Percentiles rank a stretch among this genome's conserved stretches.
Conservation (phyloP, 2,113 vertebrate species). For the Thymallus thymallus region DNA sequence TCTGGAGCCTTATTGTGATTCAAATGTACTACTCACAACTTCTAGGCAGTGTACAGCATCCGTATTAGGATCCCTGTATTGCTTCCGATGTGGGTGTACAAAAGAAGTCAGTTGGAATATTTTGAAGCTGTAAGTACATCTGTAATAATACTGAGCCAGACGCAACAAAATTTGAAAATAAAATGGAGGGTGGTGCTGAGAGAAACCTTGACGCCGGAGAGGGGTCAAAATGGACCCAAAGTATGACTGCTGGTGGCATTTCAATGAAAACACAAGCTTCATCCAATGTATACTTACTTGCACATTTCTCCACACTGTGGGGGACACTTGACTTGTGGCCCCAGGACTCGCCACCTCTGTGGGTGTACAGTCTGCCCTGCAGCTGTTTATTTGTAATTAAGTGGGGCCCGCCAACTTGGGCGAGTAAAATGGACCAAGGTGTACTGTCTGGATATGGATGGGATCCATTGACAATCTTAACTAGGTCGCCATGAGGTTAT, state of each 20-base stretch:
- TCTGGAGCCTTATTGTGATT: constrained; percentile 23
- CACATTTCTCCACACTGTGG: constrained; percentile 10
- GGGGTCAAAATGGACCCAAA: too few relatives aligned
- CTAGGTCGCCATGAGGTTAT: neutral
- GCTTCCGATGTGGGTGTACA: neutral
- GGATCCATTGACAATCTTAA: neutral
- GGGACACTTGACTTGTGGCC: constrained; percentile 30
- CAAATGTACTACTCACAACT: neutral
- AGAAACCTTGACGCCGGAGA: constrained; percentile 24
- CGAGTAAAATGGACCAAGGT: constrained; percentile 5
- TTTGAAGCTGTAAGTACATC: neutral
- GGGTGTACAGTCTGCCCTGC: constrained; percentile 26
- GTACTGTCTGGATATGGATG: constrained; percentile 6
- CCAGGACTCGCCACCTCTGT: constrained; percentile 10
- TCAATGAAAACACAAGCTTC: constrained; percentile 30
- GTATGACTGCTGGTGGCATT: constrained; percentile 9
- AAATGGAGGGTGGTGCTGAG: constrained; percentile 8
- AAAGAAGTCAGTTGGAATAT: neutral
- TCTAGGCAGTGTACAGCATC: neutral
- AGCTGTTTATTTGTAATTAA: constrained; percentile 66
- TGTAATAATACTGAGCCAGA: constrained; percentile 20
- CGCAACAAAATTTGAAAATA: neutral
- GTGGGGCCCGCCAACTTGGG: constrained; percentile 21
- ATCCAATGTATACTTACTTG: neutral
- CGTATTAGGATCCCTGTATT: neutral